Percentiles rank a stretch among this genome's conserved stretches.
Conservation (phyloP, 2,888 invertebrate genomes). For the Sarcophaga rosellei region DNA sequence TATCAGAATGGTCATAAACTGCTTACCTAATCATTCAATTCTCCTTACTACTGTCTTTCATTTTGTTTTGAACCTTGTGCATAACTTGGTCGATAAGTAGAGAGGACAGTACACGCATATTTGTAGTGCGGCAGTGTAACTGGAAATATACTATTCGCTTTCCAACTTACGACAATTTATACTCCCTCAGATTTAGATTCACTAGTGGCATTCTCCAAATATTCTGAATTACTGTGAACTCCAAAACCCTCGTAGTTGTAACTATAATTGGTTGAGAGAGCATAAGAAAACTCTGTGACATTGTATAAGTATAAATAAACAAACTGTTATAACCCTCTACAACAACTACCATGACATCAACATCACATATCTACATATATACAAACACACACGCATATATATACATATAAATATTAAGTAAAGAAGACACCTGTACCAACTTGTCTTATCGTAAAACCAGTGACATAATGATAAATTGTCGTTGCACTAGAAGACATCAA, state of each 20-base stretch:
- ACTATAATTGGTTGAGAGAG: constrained; percentile 13
- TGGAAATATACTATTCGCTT: no score
- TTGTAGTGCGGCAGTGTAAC: no score
- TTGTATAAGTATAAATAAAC: constrained; percentile 29
- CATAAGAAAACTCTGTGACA: background rate
- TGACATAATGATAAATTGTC: constrained; percentile 67
- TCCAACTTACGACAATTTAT: background rate
- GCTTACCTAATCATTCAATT: no score
- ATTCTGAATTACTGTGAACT: no score
- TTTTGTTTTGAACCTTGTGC: no score
- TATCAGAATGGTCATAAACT: no score
- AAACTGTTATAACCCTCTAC: constrained; percentile 54
- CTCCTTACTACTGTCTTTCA: no score
- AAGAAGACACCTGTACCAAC: constrained; percentile 33
- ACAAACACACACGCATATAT: background rate
- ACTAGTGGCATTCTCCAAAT: no score
- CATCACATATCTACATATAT: background rate
- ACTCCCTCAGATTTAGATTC: background rate
- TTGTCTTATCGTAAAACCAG: constrained; percentile 50
- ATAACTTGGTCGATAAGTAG: no score
- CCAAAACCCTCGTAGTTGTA: background rate
- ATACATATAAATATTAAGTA: background rate
- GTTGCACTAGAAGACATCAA: constrained; percentile 34
- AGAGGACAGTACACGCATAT: no score
- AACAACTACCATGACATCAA: constrained; percentile 3